Conservation (phyloP, 2,797 vertebrate genomes). For the Darevskia mixta region DNA sequence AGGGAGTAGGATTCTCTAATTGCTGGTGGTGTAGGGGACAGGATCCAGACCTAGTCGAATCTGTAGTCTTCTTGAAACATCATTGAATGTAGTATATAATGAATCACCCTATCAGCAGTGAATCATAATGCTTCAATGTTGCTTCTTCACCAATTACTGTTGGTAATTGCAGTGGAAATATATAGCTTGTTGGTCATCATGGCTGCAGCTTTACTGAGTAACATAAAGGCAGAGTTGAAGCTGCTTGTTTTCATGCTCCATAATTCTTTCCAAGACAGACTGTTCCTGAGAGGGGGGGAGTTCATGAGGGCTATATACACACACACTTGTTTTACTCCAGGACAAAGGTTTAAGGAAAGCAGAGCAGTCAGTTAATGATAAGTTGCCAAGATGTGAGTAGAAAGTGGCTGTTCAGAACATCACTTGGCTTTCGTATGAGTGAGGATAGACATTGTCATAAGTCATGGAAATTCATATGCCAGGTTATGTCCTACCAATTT, state of each 20-base stretch:
- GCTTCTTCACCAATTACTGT: neutral
- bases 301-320: neutral
- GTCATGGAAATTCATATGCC: neutral
- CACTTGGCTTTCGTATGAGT: neutral
- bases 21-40: neutral
- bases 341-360: neutral
- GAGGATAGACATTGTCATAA: neutral
- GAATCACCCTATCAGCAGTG: neutral
- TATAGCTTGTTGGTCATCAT: neutral
- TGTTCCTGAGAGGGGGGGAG: neutral
- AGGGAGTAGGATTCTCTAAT: neutral
- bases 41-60: neutral
- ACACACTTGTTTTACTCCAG: neutral
- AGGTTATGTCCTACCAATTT: neutral
- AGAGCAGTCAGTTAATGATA: neutral
- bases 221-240: neutral
- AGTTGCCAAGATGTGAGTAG: neutral
- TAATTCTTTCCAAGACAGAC: neutral
- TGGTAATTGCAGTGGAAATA: neutral
- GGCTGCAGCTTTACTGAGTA: neutral
- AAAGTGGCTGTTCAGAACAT: neutral
- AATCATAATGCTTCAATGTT: neutral
- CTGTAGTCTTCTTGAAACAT: constrained; percentile 1
- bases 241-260: neutral
- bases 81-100: neutral